These are phyloP conservation scores for Epizoanthus scotinus DNA, from an alignment of 92 coral and sea anemone species.

Conservation along the genomic window DNA sequence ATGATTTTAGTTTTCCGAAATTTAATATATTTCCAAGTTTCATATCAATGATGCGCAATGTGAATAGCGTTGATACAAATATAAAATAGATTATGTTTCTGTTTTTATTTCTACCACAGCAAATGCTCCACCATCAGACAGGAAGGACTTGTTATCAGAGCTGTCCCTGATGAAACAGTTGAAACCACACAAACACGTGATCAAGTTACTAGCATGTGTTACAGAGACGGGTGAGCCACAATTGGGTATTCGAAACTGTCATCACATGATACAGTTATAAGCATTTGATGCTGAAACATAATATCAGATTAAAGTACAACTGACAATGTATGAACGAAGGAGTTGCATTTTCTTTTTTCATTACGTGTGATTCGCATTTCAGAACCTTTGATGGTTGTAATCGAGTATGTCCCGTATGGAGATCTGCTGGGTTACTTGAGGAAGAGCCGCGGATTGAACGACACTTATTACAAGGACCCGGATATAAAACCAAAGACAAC, in stretches of 20 bases:
- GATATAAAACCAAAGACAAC: too few relatives aligned
- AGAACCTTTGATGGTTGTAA: constrained; percentile 7
- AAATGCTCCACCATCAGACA: neutral
- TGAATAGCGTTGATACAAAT: too few relatives aligned
- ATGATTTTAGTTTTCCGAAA: too few relatives aligned
- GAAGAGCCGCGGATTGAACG: too few relatives aligned
- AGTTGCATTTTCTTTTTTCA: too few relatives aligned
- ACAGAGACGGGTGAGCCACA: neutral
- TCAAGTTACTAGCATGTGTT: neutral
- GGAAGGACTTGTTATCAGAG: neutral
- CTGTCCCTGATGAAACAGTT: neutral
- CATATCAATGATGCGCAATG: neutral
- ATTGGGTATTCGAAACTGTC: neutral
- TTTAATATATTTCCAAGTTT: too few relatives aligned
- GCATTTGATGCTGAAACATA: too few relatives aligned
- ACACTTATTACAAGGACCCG: too few relatives aligned
- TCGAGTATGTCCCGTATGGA: neutral
- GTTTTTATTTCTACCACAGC: neutral
- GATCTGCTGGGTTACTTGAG: too few relatives aligned
- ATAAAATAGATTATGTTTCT: neutral
- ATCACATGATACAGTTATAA: neutral
- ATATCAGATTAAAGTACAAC: too few relatives aligned
- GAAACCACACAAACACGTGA: too few relatives aligned
- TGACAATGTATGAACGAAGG: too few relatives aligned
- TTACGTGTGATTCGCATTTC: neutral